phyloP scores from a whole-genome alignment of 1,140 invertebrate species.

The Mesaphorura yosii region DNA sequence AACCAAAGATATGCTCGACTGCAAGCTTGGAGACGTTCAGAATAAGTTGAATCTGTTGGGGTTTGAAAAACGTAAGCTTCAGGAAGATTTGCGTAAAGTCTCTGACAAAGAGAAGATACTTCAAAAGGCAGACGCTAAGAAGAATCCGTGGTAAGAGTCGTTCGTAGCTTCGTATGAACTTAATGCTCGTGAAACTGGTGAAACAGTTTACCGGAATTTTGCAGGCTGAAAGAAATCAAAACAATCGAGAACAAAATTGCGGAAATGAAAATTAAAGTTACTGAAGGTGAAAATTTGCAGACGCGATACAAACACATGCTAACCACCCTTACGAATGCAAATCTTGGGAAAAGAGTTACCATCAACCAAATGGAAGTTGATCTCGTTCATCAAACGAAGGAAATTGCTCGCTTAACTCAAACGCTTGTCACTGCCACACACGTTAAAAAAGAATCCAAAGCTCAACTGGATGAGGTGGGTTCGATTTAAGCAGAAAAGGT shows the following conservation, averaged over 20 bases:
- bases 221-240: conserved; percentile 21
- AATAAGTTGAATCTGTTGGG: conserved; percentile 23
- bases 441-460: conserved; percentile 12
- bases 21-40: conserved; percentile 19
- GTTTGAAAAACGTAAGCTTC: conserved; percentile 15
- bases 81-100: conserved; percentile 2
- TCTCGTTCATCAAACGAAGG: conserved; percentile 18
- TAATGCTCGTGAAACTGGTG: too few species aligned
- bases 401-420: conserved; percentile 11
- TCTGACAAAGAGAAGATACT: conserved; percentile 11
- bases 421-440: conserved; percentile 18
- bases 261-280: conserved; percentile 26
- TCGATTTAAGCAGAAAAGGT: background rate
- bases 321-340: conserved; percentile 21
- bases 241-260: conserved; percentile 23
- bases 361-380: conserved; percentile 7
- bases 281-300: conserved; percentile 29
- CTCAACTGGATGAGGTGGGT: conserved; percentile 12
- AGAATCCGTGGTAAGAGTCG: too few species aligned
- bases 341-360: conserved; percentile 19
- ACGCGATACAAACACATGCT: conserved; percentile 26
- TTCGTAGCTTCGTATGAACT: too few species aligned
- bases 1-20: conserved; percentile 26
- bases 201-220: conserved; percentile 2
- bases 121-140: too few species aligned